Base-by-base conservation (phyloP, 1,140 invertebrate genomes). In the Brachystomella parvula region DNA sequence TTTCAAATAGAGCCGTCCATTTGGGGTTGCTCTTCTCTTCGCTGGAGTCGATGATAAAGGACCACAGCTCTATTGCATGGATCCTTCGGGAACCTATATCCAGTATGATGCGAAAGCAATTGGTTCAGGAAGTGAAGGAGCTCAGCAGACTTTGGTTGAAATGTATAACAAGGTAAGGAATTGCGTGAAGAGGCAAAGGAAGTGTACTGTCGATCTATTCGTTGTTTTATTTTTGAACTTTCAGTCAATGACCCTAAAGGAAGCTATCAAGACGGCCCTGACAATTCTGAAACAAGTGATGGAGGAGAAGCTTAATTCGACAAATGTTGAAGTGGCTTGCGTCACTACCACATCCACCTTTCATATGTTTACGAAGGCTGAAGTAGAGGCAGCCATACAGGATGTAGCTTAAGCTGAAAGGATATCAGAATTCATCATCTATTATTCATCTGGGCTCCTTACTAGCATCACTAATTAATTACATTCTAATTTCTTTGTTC, bases 251-350 rank as follows among this genome's bases (percentile, higher is more conserved):
- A 95, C 89, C 0, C 78, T 99, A n/a, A 87, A 91, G 67, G 95
- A 98, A 81, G 96, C 96, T 19, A 87, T 93, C 63, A 95, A 94
- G 75, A 78, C 89, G 35, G 88, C 93, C 1, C 79, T 99, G 19
- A 94, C 89, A 9, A 99, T 98, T 75, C 79, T 99, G 1, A 99
- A 99, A 76, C 96, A 99, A 82, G 96, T 99, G 0, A 99, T 99
- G 97, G 97, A 99, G 78, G 97, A 99, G 79, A 99, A 98, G 80
- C 78, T 99, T 0, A 98, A 90, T 71, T 90, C 93, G 31, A 93
- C 89, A 35, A 99, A 99, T 82, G 94, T 99, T 57, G 97, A 99
- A 82, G 89, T 98, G 35, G 92, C 94, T 75, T 93, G 90, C 21
- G 91, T 98, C 80, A 96, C 92, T 1, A 87, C 88, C 1, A 84